Evolutionary conservation across 2,113 vertebrate species (phyloP), one percentile per base, ranked within the genome.

Genomic region (Corythoichthys intestinalis): DNA sequence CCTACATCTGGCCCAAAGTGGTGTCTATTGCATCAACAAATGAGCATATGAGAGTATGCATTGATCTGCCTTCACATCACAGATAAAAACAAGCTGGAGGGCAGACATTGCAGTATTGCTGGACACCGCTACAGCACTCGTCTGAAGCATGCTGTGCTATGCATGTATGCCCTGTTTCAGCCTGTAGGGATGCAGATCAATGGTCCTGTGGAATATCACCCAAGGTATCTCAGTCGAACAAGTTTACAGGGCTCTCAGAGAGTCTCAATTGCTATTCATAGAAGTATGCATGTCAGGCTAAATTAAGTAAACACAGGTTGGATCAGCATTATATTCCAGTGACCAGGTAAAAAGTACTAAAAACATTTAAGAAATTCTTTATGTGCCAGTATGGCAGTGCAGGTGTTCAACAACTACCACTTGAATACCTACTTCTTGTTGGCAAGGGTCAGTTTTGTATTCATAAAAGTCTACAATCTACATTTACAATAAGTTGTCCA

Each of bases 1-100:
- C 87, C 84, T 81, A 83, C 74, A 87, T 90, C 88, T 88, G 85
- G 87, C 83, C 78, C 70, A 46, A 74, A 75, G 75, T 14, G 70
- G 63, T 64, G 77, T 81, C 77, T 72, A 61, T 73, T 83, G 72
- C 83, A 77, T 73, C 73, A 71, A 63, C 69, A 80, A 70, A 73
- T 69, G 70, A 68, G 67, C 50, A 47, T 57, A 67, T 60, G 75
- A 53, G 71, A 75, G 67, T 59, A 35, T 74, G 77, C 68, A 76
- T 61, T 49, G 20, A 48, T 46, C 64, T 72, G 70, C 66, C 71
- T 76, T 77, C 65, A 44, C 73, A 84, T 61, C 77, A 54, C 57
- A 70, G 76, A 88, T 82, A 52, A 85, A 87, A 80, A 67, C 67
- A 59, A 71, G 35, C 9, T 38, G 20, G 61, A 65, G 64, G 6